Base-by-base conservation (phyloP, 2,888 invertebrate genomes). In the Pammene aurita region DNA sequence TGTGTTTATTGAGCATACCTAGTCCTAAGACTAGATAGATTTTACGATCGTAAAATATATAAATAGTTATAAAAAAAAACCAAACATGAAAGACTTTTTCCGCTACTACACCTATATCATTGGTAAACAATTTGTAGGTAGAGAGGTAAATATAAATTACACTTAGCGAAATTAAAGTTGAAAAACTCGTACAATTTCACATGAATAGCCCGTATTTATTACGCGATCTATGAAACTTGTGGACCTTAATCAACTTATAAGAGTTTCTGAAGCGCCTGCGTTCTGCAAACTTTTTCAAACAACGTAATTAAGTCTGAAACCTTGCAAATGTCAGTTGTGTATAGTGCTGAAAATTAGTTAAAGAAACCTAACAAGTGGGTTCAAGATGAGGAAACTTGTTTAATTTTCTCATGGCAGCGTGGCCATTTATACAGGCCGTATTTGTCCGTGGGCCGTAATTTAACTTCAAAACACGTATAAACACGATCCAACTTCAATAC, bases 281-380 rank as follows among this genome's bases (percentile, higher is more conserved):
- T 58, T 48, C 52, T 50, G 56, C 48, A 26, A 63, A 63, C 38
- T 68, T 68, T 67, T 68, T 63, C 63, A 68, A 58, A 68, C 63
- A 57, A 52, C 57, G 9, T 67, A 69, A 69, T 69, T 64, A 64
- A 52, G 68, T 58, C 38, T 35, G 68, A 58, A 69, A 34, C 68
- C 64, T 38, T 64, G 14, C 52, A 69, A 64, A 69, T 46, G 64
- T 58, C 64, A 64, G 14, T 58, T 58, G 46, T 58, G 54, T 64
- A 54, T 62, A 54, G 58, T 52, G 50, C 57, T 54, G 58, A 56
- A 68, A 68, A 64, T 64, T 69, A 46, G 58, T 68, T 63, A 16
- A 64, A 41, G 68, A 69, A 69, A 69, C 64, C 68, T 38, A 54
- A 60, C 68, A 69, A 69, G 64, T n/a, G 7, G 56, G 14, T 38